phyloP scores from a whole-genome alignment of 2,888 invertebrate genomes.

The Hemithea aestivaria region DNA sequence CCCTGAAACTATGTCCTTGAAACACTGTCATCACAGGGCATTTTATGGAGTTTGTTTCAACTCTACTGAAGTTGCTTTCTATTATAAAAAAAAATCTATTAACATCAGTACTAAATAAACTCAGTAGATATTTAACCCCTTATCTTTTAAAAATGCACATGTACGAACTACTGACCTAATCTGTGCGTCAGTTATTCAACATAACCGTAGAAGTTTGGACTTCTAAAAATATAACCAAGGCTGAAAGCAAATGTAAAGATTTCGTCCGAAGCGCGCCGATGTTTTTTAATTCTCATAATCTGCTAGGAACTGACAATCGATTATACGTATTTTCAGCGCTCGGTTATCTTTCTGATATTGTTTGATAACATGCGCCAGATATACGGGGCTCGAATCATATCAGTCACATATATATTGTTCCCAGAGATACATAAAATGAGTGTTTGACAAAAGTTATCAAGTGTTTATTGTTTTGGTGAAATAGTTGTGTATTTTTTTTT shows the following conservation, averaged over 20 bases:
- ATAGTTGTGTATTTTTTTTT: constrained; percentile 19
- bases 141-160: no score
- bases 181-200: no score
- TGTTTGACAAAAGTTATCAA: not conserved
- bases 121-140: no score
- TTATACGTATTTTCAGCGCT: constrained; percentile 8
- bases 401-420: constrained; percentile 11
- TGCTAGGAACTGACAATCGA: constrained; percentile 15
- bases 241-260: not conserved
- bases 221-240: constrained; percentile 18
- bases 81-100: no score
- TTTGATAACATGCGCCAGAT: constrained; percentile 35
- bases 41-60: no score
- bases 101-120: no score
- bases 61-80: no score
- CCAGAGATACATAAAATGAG: constrained; percentile 1
- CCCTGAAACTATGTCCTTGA: no score
- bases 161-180: no score
- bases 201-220: constrained; percentile 10
- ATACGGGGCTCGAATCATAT: constrained; percentile 19
- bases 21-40: no score
- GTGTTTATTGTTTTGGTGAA: constrained; percentile 5
- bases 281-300: constrained; percentile 13
- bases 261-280: constrained; percentile 1
- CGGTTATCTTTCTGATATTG: constrained; percentile 29